These are phyloP conservation scores for Characodon lateralis DNA, from an alignment of 2,797 vertebrate genomes.

Conservation along the genomic window DNA sequence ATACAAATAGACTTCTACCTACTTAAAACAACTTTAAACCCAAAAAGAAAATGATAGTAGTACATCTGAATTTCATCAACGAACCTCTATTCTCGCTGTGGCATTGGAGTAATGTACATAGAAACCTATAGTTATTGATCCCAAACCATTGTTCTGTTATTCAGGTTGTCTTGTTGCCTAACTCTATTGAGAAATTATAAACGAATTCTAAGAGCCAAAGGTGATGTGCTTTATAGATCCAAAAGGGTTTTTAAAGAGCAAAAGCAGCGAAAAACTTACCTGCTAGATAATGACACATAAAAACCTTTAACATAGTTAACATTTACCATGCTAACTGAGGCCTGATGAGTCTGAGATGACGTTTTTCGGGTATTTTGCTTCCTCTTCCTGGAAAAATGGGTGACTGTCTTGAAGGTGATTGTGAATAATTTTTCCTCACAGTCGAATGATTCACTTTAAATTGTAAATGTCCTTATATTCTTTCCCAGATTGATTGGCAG, in stretches of 20 bases:
- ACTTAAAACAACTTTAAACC: neutral
- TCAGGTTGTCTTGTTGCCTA: neutral
- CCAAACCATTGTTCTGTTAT: neutral
- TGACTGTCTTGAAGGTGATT: neutral
- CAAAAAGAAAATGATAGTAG: neutral
- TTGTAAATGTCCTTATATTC: too few species aligned
- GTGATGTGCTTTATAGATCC: too few species aligned
- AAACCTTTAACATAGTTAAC: neutral
- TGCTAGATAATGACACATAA: neutral
- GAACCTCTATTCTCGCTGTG: too few species aligned
- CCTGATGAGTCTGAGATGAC: neutral
- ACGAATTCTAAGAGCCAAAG: neutral
- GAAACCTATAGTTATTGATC: neutral
- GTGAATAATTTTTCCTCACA: too few species aligned
- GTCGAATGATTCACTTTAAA: too few species aligned
- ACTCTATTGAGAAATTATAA: too few species aligned
- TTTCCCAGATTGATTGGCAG: too few species aligned
- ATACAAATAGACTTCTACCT: neutral
- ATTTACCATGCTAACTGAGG: neutral
- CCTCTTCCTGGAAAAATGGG: neutral
- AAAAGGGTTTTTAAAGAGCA: neutral
- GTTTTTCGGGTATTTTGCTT: neutral
- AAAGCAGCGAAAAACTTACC: neutral
- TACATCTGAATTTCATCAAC: neutral
- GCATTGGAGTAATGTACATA: too few species aligned